Base-by-base conservation (phyloP, 2,888 invertebrate species). In the Parapristionchus giblindavisi region DNA sequence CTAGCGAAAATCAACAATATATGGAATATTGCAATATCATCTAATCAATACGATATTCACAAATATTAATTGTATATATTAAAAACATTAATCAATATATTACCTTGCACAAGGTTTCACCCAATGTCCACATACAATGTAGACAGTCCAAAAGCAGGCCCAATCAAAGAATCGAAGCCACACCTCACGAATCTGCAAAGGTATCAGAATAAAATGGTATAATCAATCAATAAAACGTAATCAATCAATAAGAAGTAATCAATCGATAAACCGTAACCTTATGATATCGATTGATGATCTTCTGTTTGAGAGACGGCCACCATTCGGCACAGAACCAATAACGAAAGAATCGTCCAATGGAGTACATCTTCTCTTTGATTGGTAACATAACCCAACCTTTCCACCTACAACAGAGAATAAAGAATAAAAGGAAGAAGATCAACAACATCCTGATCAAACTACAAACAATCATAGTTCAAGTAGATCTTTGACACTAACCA, bases 271-370 rank as follows among this genome's bases (percentile, higher is more conserved):
- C 43, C 43, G 43, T 14, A 17, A 14, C 8, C 17, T 43, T 43
- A 43, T n/a, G 11, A 43, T 43, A 43, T 43, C 43, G 43, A 14
- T 43, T 43, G 43, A 17, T 14, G 17, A 14, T 43, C 43, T 14
- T 43, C 17, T 43, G 8, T 8, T 43, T 43, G 8, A 43, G 43
- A 14, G 17, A 79, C 29, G 83, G 81, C 82, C 83, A 84, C 86
- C 86, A 86, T 71, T 85, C 81, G 24, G 85, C 86, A 78, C 80
- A 84, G 74, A 86, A 75, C 83, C 85, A 85, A 75, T 86, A 86
- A 27, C 79, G 70, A 14, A 84, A 56, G 60, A 63, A 79, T 38
- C 70, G 70, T 38, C 52, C 52, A n/a, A 70, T n/a, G 52, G 70
- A 70, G 27, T 27, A 38, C 24, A 70, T 17, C 21, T 70, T 70